phyloP scores from a whole-genome alignment of 2,113 vertebrate species.

The Spheniscus mendiculus region DNA sequence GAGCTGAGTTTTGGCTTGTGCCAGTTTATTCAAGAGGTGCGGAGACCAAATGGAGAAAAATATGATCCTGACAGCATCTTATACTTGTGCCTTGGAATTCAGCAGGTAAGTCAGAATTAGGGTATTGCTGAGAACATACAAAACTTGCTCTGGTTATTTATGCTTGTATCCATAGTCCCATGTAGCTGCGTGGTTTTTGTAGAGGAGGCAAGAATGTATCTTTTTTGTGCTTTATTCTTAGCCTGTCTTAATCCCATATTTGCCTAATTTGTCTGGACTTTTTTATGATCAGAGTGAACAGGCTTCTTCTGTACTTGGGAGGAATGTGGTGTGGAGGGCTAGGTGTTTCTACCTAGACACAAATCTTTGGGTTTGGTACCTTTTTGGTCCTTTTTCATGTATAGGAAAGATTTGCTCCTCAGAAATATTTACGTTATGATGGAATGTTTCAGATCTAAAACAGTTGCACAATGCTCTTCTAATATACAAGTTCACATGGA shows the following conservation, averaged over 20 bases:
- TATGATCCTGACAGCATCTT: constrained; percentile 94
- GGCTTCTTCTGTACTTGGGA: background rate
- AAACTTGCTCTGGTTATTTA: background rate
- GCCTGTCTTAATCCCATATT: background rate
- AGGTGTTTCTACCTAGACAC: background rate
- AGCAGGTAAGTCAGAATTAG: constrained; percentile 80
- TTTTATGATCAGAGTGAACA: background rate
- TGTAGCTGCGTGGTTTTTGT: background rate
- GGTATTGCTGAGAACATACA: background rate
- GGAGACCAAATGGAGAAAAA: constrained; percentile 88
- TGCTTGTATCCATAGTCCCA: background rate
- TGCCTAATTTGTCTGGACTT: background rate
- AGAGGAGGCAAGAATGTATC: background rate
- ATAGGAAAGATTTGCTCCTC: background rate
- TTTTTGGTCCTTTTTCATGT: background rate
- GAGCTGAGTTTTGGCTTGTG: constrained; percentile 95
- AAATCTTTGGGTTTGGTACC: background rate
- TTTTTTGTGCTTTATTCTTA: background rate
- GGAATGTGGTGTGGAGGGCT: background rate
- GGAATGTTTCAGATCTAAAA: background rate
- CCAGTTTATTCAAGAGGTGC: constrained; percentile 91
- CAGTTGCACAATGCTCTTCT: background rate
- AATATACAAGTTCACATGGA: background rate
- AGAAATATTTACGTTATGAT: background rate
- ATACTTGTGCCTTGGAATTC: constrained; percentile 98